Conservation (phyloP, 2,888 invertebrate genomes). For the Orthosia gothica region DNA sequence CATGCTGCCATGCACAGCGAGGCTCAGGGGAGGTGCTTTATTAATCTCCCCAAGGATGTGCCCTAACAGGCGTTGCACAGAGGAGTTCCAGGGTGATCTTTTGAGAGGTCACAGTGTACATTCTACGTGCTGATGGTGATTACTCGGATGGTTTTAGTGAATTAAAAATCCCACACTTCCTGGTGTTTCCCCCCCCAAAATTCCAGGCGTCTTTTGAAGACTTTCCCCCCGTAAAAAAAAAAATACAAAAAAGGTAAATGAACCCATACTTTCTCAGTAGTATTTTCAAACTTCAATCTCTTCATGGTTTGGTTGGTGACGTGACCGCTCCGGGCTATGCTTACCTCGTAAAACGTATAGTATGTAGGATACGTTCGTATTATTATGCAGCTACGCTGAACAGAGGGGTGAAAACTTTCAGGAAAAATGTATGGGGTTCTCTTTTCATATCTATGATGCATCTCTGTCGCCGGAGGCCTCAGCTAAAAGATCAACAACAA, state of each 20-base stretch:
- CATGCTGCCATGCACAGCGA: too few relatives aligned
- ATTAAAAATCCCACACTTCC: too few relatives aligned
- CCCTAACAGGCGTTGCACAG: too few relatives aligned
- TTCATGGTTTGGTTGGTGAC: constrained; percentile 36
- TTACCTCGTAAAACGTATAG: constrained; percentile 51
- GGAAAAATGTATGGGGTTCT: constrained; percentile 49
- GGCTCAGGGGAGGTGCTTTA: too few relatives aligned
- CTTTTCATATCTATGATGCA: constrained; percentile 57
- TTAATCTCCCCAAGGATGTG: too few relatives aligned
- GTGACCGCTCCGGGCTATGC: constrained; percentile 47
- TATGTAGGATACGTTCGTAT: constrained; percentile 45
- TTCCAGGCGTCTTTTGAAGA: too few relatives aligned
- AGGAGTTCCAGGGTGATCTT: too few relatives aligned
- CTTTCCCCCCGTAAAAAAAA: too few relatives aligned
- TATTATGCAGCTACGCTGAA: constrained; percentile 47
- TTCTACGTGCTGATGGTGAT: too few relatives aligned
- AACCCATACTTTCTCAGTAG: constrained; percentile 4
- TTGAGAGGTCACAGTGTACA: too few relatives aligned
- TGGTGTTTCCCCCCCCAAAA: too few relatives aligned
- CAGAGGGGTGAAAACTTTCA: constrained; percentile 49
- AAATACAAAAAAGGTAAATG: constrained; percentile 9
- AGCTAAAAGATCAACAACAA: constrained; percentile 41
- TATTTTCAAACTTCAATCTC: constrained; percentile 34
- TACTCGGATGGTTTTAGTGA: too few relatives aligned
- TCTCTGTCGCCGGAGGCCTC: constrained; percentile 53